Evolutionary conservation across 1,140 invertebrate genomes (phyloP), one percentile per base, ranked within the genome.

Genomic region (Frieseomelitta varia): DNA sequence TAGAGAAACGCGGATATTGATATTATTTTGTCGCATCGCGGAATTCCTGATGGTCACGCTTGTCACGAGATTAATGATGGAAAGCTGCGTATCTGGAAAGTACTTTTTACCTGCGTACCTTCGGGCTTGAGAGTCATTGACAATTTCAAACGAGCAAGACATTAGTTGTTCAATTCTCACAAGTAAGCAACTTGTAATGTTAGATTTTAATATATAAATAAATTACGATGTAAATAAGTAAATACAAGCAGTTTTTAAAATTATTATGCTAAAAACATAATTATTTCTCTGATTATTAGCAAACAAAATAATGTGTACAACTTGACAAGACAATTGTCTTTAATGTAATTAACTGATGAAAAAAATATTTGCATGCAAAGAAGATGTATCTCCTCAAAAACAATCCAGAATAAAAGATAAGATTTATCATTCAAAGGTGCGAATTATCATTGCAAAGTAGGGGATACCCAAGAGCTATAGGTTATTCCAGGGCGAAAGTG

Each of bases 401-500:
- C 15, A 58, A 61, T 39, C 8, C 1, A 61, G 24, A 63, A 8
- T n/a, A 77, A 65, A 55, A 39, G 65, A 68, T 75, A 3, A 6
- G 27, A 56, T 68, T 47, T 56, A 82, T 72, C 30, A 72, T 53
- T 71, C 12, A 30, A 19, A 14, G 34, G 15, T 78, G 34, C 27
- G n/a, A 84, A 79, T 83, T 83, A 84, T 84, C 67, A 78, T 76
- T 75, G 65, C 27, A 68, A 81, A 74, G 27, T 51, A 79, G 47
- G 30, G 81, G 51, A 71, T 71, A 79, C 27, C 65, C 56, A 21
- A 68, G 55, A 67, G 74, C 80, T 58, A 53, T 84, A 73, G 83
- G 68, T 79, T 84, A 80, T 74, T 84, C 78, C 78, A 84, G 78
- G 78, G 69, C 77, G 78, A 84, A 84, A 84, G 83, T 84, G 83